Evolutionary conservation across 2,888 invertebrate species (phyloP), one percentile per base, ranked within the genome.

Genomic region (Emesis russula): DNA sequence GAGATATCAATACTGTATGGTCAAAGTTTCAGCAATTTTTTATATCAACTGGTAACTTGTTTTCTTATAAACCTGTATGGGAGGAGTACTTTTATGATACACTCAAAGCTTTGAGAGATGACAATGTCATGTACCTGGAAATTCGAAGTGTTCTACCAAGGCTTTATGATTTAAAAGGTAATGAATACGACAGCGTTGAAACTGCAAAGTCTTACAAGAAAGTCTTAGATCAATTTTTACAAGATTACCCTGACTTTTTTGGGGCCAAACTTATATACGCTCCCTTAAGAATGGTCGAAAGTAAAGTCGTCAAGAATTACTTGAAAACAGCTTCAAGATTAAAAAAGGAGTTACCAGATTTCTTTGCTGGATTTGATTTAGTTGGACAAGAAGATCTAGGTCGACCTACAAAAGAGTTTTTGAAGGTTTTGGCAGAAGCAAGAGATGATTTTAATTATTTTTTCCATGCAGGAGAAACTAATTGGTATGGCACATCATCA

Each of bases 391-490:
- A 99, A 97, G 99, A 99, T 95, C 97, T 98, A 82, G 99, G 99
- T 0, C 95, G 97, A 33, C 99, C 99, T 0, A 97, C 99, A 0
- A 97, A 98, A 58, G 97, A 99, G 0, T 99, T 99, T 93, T 96
- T 99, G 0, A 97, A 98, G 0, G 97, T 98, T 89, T 95, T 99
- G 5, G 95, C 98, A 9, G 95, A 97, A 68, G 96, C 98, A 18
- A 96, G 98, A 0, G 96, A 98, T 0, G 96, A 98, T 3, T 96
- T 99, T 5, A 98, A 99, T 80, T 99, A 99, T 94, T 99, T 99
- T 95, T 99, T 99, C 90, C 99, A 99, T 95, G 99, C 99, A 0
- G 99, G 99, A 0, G 99, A 99, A 97, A 99, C 99, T 0, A 99
- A 99, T 95, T 99, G 99, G 99, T 98, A 98, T 94, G 99, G 99